phyloP scores from a whole-genome alignment of 2,888 invertebrate species.

The Ecdyonurus torrentis region DNA sequence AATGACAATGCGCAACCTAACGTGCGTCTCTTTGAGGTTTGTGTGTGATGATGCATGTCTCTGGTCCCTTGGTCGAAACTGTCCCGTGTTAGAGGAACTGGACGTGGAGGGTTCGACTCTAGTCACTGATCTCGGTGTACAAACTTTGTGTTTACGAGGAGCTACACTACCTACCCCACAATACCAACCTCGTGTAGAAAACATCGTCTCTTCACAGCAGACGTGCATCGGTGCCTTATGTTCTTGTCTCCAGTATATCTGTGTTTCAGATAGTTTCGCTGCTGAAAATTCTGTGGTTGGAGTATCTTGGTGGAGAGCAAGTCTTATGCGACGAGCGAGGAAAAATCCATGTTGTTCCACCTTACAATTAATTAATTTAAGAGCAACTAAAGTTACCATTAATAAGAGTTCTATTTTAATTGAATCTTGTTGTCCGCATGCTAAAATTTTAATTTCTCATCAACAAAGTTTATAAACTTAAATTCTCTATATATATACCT shows the following conservation, averaged over 20 bases:
- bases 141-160: slow-evolving; percentile 11
- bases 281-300: background rate
- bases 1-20: slow-evolving; percentile 9
- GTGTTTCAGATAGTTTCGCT: background rate
- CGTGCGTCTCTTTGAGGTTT: slow-evolving; percentile 12
- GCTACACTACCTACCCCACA: background rate
- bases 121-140: slow-evolving; percentile 13
- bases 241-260: background rate
- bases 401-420: background rate
- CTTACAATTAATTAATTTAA: slow-evolving; percentile 10
- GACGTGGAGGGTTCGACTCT: slow-evolving; percentile 12
- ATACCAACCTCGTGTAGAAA: background rate
- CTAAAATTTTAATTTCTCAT: background rate
- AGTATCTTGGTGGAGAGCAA: slow-evolving; percentile 11
- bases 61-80: slow-evolving; percentile 11
- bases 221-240: background rate
- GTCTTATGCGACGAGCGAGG: slow-evolving; percentile 11
- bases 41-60: slow-evolving; percentile 13
- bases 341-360: slow-evolving; percentile 13
- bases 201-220: background rate
- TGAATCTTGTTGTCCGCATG: background rate
- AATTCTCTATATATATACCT: no score
- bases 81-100: slow-evolving; percentile 12
- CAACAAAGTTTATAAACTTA: no score
- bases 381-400: slow-evolving; percentile 11